These are phyloP conservation scores for Gracilinanus agilis DNA, from an alignment of 2,113 vertebrate genomes.

Conservation along the genomic window DNA sequence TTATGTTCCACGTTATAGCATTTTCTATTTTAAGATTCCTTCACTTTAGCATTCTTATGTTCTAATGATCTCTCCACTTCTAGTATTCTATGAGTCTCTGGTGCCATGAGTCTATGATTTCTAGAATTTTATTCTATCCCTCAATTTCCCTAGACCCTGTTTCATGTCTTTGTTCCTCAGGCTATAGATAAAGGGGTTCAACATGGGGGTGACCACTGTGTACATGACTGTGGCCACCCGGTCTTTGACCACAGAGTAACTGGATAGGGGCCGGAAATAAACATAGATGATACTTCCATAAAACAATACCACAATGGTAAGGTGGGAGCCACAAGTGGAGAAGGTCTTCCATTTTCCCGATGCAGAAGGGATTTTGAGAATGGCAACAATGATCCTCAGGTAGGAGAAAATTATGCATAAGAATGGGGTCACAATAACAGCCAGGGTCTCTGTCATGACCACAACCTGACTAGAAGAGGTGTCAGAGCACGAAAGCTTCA, in stretches of 20 bases:
- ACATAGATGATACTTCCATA: conserved; percentile 72
- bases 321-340: conserved; percentile 77
- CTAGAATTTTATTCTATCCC: conserved; percentile 24
- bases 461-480: conserved; percentile 59
- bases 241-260: conserved; percentile 74
- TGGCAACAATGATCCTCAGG: conserved; percentile 53
- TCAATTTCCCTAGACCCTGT: conserved; percentile 60
- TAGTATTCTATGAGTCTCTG: background rate
- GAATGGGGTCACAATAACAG: conserved; percentile 66
- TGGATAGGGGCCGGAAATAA: conserved; percentile 77
- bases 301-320: conserved; percentile 61
- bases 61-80: background rate
- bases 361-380: conserved; percentile 67
- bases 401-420: conserved; percentile 73
- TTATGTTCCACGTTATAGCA: background rate
- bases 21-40: background rate
- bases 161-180: conserved; percentile 75
- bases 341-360: conserved; percentile 70
- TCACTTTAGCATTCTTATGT: background rate
- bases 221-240: conserved; percentile 70
- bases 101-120: background rate
- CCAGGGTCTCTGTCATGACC: conserved; percentile 68
- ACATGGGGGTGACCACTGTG: conserved; percentile 73
- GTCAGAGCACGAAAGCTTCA: conserved; percentile 77
- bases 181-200: conserved; percentile 79